Base-by-base conservation (phyloP, 2,888 invertebrate genomes). In the Brachylomia viminalis region DNA sequence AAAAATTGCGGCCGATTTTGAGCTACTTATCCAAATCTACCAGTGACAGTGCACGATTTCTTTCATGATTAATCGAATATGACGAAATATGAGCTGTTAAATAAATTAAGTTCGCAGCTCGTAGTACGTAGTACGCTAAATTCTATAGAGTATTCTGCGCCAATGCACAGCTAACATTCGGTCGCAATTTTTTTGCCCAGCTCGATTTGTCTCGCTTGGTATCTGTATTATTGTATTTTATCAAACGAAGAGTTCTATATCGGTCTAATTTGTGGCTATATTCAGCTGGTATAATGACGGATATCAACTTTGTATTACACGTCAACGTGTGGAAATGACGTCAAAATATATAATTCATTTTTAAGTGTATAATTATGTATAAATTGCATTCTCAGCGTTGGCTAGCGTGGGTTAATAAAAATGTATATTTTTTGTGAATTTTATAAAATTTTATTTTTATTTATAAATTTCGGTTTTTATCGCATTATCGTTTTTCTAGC, bases 401-500 rank as follows among this genome's bases (percentile, higher is more conserved):
- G 83, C 83, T 83, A 83, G 83, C 83, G 83, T 83, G 83, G 82
- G 61, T 85, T 83, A 77, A 66, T 83, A 83, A 81, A 82, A 84
- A 85, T 84, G 73, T 81, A 81, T 81, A 84, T 76, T 77, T 77
- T 80, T 76, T 71, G 76, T 65, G 62, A 71, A 52, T 80, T 84
- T 75, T 83, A 68, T 73, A 80, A 73, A 47, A 42, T 59, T 73
- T 81, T 68, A 74, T 59, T 62, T 82, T 72, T 76, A 68, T 70
- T 70, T 76, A 76, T 84, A 73, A 80, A 77, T 72, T 56, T 20
- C 49, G 33, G 7, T 30, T 83, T 66, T 77, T 81, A 62, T 74
- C 65, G 83, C 77, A 81, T 38, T 72, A 54, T 33, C 5, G 52
- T 74, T 74, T 74, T 38, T 59, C 54, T 49, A 73, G 38, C 65